phyloP scores from a whole-genome alignment of 1,140 invertebrate species.

The Apis dorsata region DNA sequence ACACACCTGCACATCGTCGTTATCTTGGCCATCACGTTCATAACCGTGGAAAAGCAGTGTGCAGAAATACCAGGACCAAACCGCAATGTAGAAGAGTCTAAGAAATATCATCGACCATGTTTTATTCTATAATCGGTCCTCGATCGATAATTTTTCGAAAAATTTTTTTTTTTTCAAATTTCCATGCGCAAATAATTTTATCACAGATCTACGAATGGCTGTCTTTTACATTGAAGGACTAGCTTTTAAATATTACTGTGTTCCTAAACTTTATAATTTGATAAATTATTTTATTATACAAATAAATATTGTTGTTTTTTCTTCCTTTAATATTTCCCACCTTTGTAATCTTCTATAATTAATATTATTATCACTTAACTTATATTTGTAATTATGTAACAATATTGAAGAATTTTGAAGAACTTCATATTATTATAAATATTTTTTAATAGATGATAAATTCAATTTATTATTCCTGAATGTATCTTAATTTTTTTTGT shows the following conservation, averaged over 20 bases:
- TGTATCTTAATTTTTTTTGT: no score
- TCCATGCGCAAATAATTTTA: neutral
- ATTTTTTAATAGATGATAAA: no score
- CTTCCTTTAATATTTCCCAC: no score
- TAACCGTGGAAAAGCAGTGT: slow-evolving; percentile 1
- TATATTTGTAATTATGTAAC: no score
- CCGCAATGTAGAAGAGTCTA: slow-evolving; percentile 40
- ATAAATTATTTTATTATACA: neutral
- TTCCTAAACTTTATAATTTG: neutral
- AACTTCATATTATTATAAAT: no score
- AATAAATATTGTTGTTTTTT: no score
- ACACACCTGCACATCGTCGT: neutral
- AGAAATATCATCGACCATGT: neutral
- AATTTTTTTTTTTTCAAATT: no score
- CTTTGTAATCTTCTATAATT: no score
- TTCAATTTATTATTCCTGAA: no score
- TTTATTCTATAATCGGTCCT: neutral
- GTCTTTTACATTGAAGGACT: neutral
- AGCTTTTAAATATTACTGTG: neutral
- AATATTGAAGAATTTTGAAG: no score
- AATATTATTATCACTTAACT: no score
- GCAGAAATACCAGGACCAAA: slow-evolving; percentile 15
- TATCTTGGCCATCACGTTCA: neutral
- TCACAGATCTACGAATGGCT: neutral
- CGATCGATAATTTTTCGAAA: neutral